Base-by-base conservation (phyloP, 2,888 invertebrate genomes). In the Diploptera punctata region DNA sequence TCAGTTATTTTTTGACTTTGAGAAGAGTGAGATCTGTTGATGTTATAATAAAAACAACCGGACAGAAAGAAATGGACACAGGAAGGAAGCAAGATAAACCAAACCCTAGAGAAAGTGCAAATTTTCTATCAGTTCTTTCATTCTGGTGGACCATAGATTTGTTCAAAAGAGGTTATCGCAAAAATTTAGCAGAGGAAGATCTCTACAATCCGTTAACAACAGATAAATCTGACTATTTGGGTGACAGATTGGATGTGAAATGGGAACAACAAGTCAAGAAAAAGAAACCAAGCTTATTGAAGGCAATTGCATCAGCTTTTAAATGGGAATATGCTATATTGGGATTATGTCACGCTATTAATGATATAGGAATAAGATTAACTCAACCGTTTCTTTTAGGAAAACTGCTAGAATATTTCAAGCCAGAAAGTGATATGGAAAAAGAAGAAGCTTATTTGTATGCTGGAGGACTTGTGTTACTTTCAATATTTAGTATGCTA, bases 381-480 rank as follows among this genome's bases (percentile, higher is more conserved):
- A 87, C 88, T 68, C 90, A 90, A 77, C 91, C 92, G 3, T 84
- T 91, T 33, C 86, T 88, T 68, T 80, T 92, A 70, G 90, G 91
- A 68, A 84, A 88, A 78, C 82, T 92, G 78, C 82, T 92, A 67
- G 83, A 87, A n/a, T 90, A 90, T 80, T 91, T 92, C 85, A 87
- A 85, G 78, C 85, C 86, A 2, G 85, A 84, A 13, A 82, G 83
- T 0, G 80, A 81, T 73, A 85, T 85, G 81, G 81, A 85, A 0
- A 85, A 85, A 78, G 81, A 87, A 70, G 86, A 90, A 60, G 83
- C 83, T 0, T 62, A 83, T 0, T 73, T 79, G 43, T 83, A 79
- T 57, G 83, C 81, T 0, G 79, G 76, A 3, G 82, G 81, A 13
- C 82, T 84, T 67, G 80, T 79, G 31, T 0, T 81, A 3, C 79